Conservation (phyloP, 2,888 invertebrate genomes). For the Dorcus hopei region DNA sequence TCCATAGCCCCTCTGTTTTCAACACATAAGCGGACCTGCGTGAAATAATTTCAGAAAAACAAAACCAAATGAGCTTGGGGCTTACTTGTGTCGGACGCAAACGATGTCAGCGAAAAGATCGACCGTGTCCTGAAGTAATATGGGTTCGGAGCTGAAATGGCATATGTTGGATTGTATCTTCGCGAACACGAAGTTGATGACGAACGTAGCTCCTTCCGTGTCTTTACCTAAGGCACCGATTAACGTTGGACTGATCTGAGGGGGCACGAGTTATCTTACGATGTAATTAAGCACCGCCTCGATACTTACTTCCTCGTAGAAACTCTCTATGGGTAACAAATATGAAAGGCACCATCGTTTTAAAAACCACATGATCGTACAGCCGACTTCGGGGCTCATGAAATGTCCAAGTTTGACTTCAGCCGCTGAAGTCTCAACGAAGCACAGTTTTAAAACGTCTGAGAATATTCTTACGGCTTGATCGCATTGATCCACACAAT, state of each 20-base stretch:
- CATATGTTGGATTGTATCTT: constrained; percentile 63
- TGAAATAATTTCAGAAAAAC: no score
- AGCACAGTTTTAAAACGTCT: constrained; percentile 69
- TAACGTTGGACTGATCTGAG: constrained; percentile 60
- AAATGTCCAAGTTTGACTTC: constrained; percentile 63
- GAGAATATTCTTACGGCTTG: constrained; percentile 62
- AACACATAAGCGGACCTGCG: constrained; percentile 54
- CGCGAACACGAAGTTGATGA: constrained; percentile 61
- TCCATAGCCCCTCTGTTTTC: constrained; percentile 57
- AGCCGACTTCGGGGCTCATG: constrained; percentile 77
- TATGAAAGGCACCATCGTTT: constrained; percentile 74
- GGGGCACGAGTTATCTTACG: constrained; percentile 8
- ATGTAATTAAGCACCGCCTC: background rate
- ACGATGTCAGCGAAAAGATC: constrained; percentile 54
- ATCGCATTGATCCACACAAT: constrained; percentile 46
- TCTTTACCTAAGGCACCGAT: constrained; percentile 63
- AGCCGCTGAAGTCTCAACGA: constrained; percentile 70
- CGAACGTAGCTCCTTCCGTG: constrained; percentile 63
- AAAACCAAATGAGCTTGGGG: constrained; percentile 6
- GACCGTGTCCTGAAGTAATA: constrained; percentile 61
- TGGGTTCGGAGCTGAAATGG: constrained; percentile 60
- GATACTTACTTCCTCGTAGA: constrained; percentile 54
- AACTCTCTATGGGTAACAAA: constrained; percentile 61
- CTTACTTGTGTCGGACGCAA: constrained; percentile 45
- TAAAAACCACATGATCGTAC: constrained; percentile 75